These are phyloP conservation scores for Tenebrosternarchus preto DNA, from an alignment of 2,113 vertebrate species.

Conservation along the genomic window DNA sequence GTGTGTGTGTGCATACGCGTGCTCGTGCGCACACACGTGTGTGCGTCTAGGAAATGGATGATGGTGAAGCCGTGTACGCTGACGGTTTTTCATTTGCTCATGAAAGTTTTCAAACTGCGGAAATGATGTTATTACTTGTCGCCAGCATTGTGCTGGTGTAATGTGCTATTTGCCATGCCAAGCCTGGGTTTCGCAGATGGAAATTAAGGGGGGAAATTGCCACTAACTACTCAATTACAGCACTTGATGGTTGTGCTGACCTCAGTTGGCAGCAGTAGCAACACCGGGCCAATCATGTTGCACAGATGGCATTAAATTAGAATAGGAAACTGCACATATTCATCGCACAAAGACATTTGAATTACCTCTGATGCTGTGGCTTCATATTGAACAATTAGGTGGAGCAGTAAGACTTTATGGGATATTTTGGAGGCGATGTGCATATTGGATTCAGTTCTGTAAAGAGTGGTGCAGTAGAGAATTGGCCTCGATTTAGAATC, in stretches of 20 bases:
- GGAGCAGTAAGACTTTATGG: constrained; percentile 75
- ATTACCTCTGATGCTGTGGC: constrained; percentile 77
- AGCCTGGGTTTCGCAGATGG: constrained; percentile 76
- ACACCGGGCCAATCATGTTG: constrained; percentile 79
- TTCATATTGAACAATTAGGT: constrained; percentile 83
- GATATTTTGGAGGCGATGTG: constrained; percentile 72
- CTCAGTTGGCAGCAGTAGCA: constrained; percentile 77
- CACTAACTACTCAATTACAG: constrained; percentile 84
- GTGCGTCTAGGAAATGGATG: constrained; percentile 54
- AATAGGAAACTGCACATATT: constrained; percentile 79
- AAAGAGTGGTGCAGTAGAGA: constrained; percentile 50
- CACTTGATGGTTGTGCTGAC: constrained; percentile 79
- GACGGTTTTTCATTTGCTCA: constrained; percentile 70
- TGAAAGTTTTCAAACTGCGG: constrained; percentile 79
- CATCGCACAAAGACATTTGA: constrained; percentile 78
- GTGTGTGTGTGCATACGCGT: constrained; percentile 6
- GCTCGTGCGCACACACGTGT: not conserved
- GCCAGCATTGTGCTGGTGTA: constrained; percentile 73
- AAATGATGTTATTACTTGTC: constrained; percentile 79
- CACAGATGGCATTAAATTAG: constrained; percentile 79
- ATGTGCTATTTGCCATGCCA: constrained; percentile 82
- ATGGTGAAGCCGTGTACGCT: constrained; percentile 63
- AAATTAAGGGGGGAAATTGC: constrained; percentile 82
- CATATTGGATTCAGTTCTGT: constrained; percentile 60
- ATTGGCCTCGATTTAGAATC: constrained; percentile 73